Base-by-base conservation (phyloP, 2,888 invertebrate species). In the Mactromeris polynyma region DNA sequence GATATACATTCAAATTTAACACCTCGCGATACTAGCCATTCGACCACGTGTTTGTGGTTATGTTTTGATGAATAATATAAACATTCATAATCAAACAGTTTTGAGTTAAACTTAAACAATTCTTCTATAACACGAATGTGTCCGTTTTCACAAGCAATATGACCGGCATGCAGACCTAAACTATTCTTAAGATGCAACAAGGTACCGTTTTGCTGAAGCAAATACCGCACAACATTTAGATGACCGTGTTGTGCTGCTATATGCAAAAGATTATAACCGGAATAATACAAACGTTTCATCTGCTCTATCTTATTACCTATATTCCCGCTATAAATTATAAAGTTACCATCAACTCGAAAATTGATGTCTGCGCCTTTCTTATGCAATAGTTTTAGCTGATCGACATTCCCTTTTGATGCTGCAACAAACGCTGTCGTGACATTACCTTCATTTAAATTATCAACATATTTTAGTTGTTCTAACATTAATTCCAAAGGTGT, bases 131-230 rank as follows among this genome's bases (percentile, higher is more conserved):
- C 46, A 11, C 69, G 14, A n/a, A 81, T 6, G 36, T 86, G 58
- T 11, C 89, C 89, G 58, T 51, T 79, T 79, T 86, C 89, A 81
- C 89, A 89, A 26, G 89, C 89, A 77, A 89, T 46, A 51, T 89
- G 86, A 38, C 80, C 73, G 14, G 81, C 80, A 80, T 58, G 42
- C 31, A 81, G 33, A 26, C 89, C 86, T 2, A 58, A 11, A 31
- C 38, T 46, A 36, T 64, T 83, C 79, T 40, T 58, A n/a, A 36
- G 26, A 80, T 83, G 26, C 9, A 79, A 4, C 2, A 85, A 21
- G 2, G 69, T 46, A 19, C 11, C 17, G 40, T 85, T 64, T 19
- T 78, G 42, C 21, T 42, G 69, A 0, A 89, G 19, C n/a, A 89
- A 36, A 42, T 85, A 80, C 9, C 69, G n/a, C 7, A 89, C 85